phyloP scores from a whole-genome alignment of 2,888 invertebrate species.

The Elysia crispata region DNA sequence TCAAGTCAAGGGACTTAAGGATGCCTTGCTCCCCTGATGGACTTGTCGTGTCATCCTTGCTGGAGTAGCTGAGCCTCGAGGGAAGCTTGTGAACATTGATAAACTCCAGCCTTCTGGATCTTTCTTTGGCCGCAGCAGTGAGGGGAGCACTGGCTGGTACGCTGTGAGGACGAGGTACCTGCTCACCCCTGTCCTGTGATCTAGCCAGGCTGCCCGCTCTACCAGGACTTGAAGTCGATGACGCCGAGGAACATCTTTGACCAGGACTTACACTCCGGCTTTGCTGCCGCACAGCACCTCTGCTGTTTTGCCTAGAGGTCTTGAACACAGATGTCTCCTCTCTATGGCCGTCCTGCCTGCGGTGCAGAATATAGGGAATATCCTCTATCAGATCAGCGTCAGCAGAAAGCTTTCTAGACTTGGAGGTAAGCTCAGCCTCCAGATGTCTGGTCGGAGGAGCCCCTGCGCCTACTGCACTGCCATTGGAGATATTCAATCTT shows the following conservation, averaged over 20 bases:
- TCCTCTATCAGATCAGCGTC: slow-evolving; percentile 69
- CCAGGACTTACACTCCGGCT: slow-evolving; percentile 35
- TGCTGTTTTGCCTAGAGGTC: slow-evolving; percentile 42
- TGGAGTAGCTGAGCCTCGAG: slow-evolving; percentile 73
- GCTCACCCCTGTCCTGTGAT: background rate
- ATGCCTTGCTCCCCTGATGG: slow-evolving; percentile 70
- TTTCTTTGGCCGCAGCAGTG: slow-evolving; percentile 45
- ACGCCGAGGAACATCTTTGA: background rate
- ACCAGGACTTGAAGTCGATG: background rate
- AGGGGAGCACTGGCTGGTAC: background rate
- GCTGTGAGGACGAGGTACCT: background rate
- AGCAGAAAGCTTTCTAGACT: slow-evolving; percentile 36
- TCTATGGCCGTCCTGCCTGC: slow-evolving; percentile 56
- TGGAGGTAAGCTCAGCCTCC: slow-evolving; percentile 6
- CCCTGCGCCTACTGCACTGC: slow-evolving; percentile 37
- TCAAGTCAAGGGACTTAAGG: slow-evolving; percentile 51
- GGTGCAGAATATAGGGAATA: slow-evolving; percentile 75
- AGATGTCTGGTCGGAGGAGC: slow-evolving; percentile 23
- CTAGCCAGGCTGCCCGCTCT: background rate
- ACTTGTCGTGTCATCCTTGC: slow-evolving; percentile 76
- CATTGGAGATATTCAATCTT: slow-evolving; percentile 16
- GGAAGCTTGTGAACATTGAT: slow-evolving; percentile 71
- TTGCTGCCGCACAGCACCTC: slow-evolving; percentile 2
- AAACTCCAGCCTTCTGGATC: slow-evolving; percentile 65
- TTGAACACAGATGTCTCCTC: slow-evolving; percentile 54